Percentiles rank a stretch among this genome's conserved stretches.
phyloP scores from a whole-genome alignment of 64 coral and sea anemone species.

The Stylophora pistillata region DNA sequence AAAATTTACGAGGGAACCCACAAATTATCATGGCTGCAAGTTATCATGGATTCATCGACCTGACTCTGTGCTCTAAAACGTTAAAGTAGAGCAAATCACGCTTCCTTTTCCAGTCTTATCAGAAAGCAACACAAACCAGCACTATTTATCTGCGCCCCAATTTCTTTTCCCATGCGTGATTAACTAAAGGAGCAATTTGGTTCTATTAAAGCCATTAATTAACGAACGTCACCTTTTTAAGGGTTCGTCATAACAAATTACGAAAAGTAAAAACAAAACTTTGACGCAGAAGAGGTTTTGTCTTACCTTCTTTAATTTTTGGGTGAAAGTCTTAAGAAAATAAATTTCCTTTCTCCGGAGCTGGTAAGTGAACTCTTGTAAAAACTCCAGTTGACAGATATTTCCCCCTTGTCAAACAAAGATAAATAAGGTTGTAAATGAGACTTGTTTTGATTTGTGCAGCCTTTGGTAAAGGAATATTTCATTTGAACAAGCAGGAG shows the following conservation, averaged over 20 bases:
- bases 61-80: too few species aligned
- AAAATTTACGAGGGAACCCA: background rate
- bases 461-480: background rate
- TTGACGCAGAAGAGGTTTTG: background rate
- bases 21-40: too few species aligned
- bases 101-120: too few species aligned
- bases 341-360: background rate
- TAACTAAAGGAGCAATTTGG: too few species aligned
- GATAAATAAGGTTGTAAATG: background rate
- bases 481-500: background rate
- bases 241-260: background rate
- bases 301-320: background rate
- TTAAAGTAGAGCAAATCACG: too few species aligned
- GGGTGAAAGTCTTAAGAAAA: background rate
- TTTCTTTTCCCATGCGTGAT: too few species aligned
- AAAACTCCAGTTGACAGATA: background rate
- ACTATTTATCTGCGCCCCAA: too few species aligned
- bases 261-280: background rate
- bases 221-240: background rate
- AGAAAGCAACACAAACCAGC: too few species aligned
- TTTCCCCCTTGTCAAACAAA: constrained; percentile 8
- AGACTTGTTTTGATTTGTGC: background rate
- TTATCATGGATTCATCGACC: too few species aligned
- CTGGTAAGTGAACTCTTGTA: background rate
- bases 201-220: background rate